Conservation (phyloP, 2,888 invertebrate species). For the Tachystola acroxantha region DNA sequence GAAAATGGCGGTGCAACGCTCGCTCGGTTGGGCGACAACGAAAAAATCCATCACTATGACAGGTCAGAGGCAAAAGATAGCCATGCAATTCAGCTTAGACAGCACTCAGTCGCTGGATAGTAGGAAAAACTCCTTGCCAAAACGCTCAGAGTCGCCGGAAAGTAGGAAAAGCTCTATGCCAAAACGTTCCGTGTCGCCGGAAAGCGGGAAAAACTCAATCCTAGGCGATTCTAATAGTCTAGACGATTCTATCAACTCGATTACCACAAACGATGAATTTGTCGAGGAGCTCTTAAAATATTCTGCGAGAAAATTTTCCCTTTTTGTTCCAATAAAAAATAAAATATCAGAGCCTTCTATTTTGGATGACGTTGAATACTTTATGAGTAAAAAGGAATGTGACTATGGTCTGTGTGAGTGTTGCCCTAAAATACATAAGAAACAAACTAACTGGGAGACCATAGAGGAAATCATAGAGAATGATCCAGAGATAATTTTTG, state of each 20-base stretch:
- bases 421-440: slow-evolving; percentile 43
- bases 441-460: slow-evolving; percentile 56
- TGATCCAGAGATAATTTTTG: slow-evolving; percentile 70
- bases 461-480: slow-evolving; percentile 70
- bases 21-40: slow-evolving; percentile 91
- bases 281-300: slow-evolving; percentile 53
- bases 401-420: slow-evolving; percentile 64
- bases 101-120: slow-evolving; percentile 16
- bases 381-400: slow-evolving; percentile 61
- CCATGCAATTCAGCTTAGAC: slow-evolving; percentile 33
- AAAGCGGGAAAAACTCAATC: slow-evolving; percentile 17
- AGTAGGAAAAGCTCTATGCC: slow-evolving; percentile 17
- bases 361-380: slow-evolving; percentile 59
- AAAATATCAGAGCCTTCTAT: slow-evolving; percentile 49
- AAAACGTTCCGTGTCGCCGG: slow-evolving; percentile 18
- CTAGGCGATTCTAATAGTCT: slow-evolving; percentile 8
- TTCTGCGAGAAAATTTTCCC: slow-evolving; percentile 59
- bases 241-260: slow-evolving; percentile 18
- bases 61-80: slow-evolving; percentile 79
- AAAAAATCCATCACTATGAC: slow-evolving; percentile 87
- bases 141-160: slow-evolving; percentile 14
- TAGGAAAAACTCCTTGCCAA: slow-evolving; percentile 17
- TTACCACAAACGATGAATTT: slow-evolving; percentile 23
- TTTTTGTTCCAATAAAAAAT: slow-evolving; percentile 39
- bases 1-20: slow-evolving; percentile 96